Conservation (phyloP, 2,113 vertebrate genomes). For the Psephotus haematonotus region DNA sequence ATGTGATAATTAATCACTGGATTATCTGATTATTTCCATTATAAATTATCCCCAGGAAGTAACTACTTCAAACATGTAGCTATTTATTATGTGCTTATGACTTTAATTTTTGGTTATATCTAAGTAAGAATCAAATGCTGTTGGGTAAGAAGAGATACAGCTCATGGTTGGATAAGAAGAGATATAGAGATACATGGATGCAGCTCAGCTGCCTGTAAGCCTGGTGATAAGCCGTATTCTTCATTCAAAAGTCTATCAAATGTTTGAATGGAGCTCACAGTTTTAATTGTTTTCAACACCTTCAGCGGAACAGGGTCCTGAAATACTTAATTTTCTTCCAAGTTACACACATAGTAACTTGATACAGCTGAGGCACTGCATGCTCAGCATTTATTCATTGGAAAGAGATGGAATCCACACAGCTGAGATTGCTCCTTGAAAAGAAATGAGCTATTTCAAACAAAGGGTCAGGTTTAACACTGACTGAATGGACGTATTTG, state of each 20-base stretch:
- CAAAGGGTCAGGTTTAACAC: background rate
- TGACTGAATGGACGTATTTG: background rate
- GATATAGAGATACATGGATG: background rate
- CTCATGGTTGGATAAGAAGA: background rate
- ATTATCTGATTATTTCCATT: background rate
- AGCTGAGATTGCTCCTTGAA: background rate
- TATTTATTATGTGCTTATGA: background rate
- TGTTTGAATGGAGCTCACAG: background rate
- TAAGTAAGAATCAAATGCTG: background rate
- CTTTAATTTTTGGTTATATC: background rate
- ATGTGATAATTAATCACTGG: background rate
- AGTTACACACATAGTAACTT: background rate
- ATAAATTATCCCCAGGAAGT: background rate
- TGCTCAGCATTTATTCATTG: background rate
- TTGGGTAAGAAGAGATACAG: background rate
- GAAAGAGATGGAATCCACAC: background rate
- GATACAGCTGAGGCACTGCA: background rate
- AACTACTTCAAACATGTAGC: background rate
- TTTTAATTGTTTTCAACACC: background rate
- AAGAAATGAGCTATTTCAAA: background rate
- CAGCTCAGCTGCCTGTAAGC: background rate
- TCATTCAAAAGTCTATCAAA: background rate
- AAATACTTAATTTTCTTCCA: background rate
- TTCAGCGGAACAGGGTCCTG: background rate
- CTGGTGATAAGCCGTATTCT: background rate